These are phyloP conservation scores for Aspidiotus rigidus DNA, from an alignment of 2,888 invertebrate genomes.

Conservation along the genomic window DNA sequence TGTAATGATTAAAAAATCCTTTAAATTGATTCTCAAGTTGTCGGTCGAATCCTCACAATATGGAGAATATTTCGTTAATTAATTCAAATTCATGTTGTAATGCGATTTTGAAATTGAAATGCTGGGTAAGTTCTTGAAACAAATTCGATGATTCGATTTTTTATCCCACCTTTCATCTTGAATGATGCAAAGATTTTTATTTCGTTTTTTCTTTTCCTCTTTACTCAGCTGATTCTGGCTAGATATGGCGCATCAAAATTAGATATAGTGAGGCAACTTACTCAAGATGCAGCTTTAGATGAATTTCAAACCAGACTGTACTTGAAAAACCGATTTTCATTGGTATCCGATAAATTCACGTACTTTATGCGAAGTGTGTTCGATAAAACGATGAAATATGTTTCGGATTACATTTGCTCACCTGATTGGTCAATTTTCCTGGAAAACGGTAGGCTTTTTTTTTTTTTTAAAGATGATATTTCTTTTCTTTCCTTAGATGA, in stretches of 20 bases:
- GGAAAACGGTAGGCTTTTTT: slow-evolving; percentile 24
- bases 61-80: slow-evolving; percentile 14
- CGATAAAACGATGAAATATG: slow-evolving; percentile 14
- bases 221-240: slow-evolving; percentile 16
- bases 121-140: slow-evolving; percentile 21
- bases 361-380: slow-evolving; percentile 19
- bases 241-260: slow-evolving; percentile 26
- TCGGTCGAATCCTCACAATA: not conserved
- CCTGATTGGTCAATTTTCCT: slow-evolving; percentile 29
- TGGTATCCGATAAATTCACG: slow-evolving; percentile 14
- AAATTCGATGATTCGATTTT: not conserved
- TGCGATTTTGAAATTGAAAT: slow-evolving; percentile 15
- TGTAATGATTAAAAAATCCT: too few species aligned
- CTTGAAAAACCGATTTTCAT: slow-evolving; percentile 12
- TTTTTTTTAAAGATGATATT: too few species aligned
- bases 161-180: not conserved
- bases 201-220: not conserved
- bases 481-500: too few species aligned
- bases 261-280: slow-evolving; percentile 14
- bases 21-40: too few species aligned
- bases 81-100: slow-evolving; percentile 26
- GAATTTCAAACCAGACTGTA: slow-evolving; percentile 25
- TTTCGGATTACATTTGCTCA: slow-evolving; percentile 21
- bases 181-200: not conserved
- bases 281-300: slow-evolving; percentile 22